Evolutionary conservation across 2,113 vertebrate genomes (phyloP).

Genomic region (Chauna torquata): DNA sequence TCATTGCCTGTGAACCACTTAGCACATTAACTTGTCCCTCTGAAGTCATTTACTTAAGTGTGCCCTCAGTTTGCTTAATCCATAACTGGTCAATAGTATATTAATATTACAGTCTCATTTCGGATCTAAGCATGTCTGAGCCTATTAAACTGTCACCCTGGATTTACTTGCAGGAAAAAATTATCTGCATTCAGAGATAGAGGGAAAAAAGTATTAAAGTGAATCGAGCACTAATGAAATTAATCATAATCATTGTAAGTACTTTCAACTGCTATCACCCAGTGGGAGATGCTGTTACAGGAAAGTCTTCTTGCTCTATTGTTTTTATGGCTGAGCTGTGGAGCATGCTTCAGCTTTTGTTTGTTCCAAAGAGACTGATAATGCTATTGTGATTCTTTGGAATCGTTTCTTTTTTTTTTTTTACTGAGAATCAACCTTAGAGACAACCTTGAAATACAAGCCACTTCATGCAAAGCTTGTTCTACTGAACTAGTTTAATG

Average conservation of each 20-base stretch:
- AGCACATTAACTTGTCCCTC: constrained; percentile 68
- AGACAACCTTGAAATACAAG: constrained; percentile 27
- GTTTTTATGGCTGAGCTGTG: constrained; percentile 1
- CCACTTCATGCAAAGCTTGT: neutral
- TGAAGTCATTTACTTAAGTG: constrained; percentile 71
- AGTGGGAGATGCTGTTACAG: constrained; percentile 65
- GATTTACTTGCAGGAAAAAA: constrained; percentile 80
- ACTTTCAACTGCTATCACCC: constrained; percentile 67
- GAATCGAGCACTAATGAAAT: constrained; percentile 76
- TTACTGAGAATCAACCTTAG: neutral
- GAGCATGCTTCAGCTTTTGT: neutral
- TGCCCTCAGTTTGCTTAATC: constrained; percentile 71
- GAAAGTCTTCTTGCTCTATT: neutral
- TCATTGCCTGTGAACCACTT: constrained; percentile 62
- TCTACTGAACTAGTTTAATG: neutral
- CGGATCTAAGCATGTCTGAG: constrained; percentile 76
- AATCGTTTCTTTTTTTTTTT: neutral
- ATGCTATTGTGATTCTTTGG: neutral
- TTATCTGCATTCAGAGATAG: constrained; percentile 72
- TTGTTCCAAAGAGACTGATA: neutral
- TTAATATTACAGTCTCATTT: constrained; percentile 82
- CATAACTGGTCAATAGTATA: constrained; percentile 81
- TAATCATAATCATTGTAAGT: constrained; percentile 69
- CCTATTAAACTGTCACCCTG: constrained; percentile 84
- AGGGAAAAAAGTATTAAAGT: constrained; percentile 72